Evolutionary conservation across 2,797 vertebrate genomes (phyloP), one percentile per base, ranked within the genome.

Genomic region (Meda fulgida): DNA sequence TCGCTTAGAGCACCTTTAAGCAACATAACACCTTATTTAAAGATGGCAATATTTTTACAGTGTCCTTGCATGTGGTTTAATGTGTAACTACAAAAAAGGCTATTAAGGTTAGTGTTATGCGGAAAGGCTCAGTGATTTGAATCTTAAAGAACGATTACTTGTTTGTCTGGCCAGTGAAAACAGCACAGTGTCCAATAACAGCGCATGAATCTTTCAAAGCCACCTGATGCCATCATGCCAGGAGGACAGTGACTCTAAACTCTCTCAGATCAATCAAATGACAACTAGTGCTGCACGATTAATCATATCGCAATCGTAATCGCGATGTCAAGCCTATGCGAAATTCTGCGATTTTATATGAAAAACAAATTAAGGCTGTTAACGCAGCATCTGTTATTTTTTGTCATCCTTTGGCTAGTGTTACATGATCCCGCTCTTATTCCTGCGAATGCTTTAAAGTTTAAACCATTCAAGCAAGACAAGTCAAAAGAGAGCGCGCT

Each of bases 191-290:
- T 89, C 90, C 80, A 67, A 70, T 93, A 88, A 90, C 88, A 87
- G 48, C 4, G 16, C 48, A 94, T 95, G 83, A 94, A 96, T 95
- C 92, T 78, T 94, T 94, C 85, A 95, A 87, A 78, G 93, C 78
- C 85, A 94, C 69, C 87, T 55, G 91, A 94, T 34, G 70, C 93
- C 91, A 66, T 48, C 86, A 84, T 78, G 84, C 80, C 75, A 85
- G 86, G 38, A 80, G 86, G 65, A 69, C 75, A 43, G 29, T 7
- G 16, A 55, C 66, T 70, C 46, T 81, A 65, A 75, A 83, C 55
- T 88, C 84, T 36, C 34, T 51, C 34, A 79, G 77, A 43, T n/a
- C 29, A 84, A 51, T 51, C 36, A 81, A 86, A 87, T 81, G 85
- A 72, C 21, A 83, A 86, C 31, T 31, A 3, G n/a, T n/a, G n/a